phyloP scores from a whole-genome alignment of 2,113 vertebrate species.

The Condylura cristata region DNA sequence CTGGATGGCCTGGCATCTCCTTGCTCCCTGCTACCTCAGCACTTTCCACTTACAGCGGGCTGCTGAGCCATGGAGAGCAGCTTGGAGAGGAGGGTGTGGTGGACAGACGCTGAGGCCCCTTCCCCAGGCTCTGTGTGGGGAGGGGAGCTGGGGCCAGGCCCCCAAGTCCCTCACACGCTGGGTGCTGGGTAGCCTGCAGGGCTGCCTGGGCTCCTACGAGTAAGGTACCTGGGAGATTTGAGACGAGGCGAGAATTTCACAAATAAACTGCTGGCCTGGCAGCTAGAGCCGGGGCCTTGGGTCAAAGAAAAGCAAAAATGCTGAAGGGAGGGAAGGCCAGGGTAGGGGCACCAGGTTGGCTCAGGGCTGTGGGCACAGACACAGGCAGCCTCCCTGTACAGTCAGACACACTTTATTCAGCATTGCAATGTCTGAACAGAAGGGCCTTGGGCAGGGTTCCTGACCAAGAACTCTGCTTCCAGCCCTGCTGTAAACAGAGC shows the following conservation, averaged over 20 bases:
- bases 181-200: neutral
- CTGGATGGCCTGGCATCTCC: neutral
- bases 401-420: conserved; percentile 77
- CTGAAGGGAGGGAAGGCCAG: neutral
- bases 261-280: neutral
- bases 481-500: conserved; percentile 22
- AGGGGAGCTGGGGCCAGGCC: neutral
- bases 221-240: conserved; percentile 16
- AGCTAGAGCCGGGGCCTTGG: conserved; percentile 9
- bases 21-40: neutral
- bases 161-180: neutral
- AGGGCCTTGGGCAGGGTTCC: neutral
- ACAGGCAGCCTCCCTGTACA: neutral
- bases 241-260: conserved; percentile 67
- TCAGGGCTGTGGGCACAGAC: neutral
- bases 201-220: neutral
- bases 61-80: neutral
- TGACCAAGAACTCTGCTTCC: neutral
- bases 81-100: neutral
- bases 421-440: conserved; percentile 40
- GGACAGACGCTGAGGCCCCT: neutral
- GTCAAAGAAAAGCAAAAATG: neutral
- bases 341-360: neutral
- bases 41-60: conserved; percentile 15
- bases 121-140: no score